Conservation (phyloP, 30 jellyfish, hydroid and myxozoan species). For the Aurelia aurita region DNA sequence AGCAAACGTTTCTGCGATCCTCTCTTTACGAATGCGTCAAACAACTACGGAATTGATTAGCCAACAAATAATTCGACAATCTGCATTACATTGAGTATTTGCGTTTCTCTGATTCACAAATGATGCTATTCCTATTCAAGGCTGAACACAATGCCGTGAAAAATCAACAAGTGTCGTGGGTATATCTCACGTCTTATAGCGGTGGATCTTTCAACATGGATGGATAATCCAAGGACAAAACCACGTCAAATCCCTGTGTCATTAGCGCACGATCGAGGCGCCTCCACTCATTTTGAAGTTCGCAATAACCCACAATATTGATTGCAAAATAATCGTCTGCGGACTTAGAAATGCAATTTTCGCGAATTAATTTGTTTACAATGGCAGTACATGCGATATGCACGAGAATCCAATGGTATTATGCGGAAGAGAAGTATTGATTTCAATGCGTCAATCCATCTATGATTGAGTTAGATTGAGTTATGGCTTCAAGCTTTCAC, state of each 20-base stretch:
- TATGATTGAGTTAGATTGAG: no score
- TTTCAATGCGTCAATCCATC: no score
- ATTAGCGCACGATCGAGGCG: slow-evolving; percentile 81
- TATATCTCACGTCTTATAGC: slow-evolving; percentile 63
- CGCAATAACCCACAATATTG: slow-evolving; percentile 66
- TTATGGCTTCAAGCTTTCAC: no score
- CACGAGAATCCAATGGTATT: slow-evolving; percentile 30
- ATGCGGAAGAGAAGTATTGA: no score
- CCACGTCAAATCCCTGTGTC: slow-evolving; percentile 83
- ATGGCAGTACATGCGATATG: slow-evolving; percentile 20
- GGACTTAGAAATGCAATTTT: slow-evolving; percentile 26
- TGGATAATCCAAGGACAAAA: slow-evolving; percentile 78
- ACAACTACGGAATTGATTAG: no score
- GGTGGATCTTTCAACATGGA: slow-evolving; percentile 70
- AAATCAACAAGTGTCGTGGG: slow-evolving; percentile 56
- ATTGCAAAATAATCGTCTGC: slow-evolving; percentile 22
- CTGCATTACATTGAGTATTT: no score
- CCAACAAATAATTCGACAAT: no score
- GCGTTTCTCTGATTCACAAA: neutral
- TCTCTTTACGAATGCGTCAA: no score
- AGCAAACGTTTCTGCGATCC: no score
- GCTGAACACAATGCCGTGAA: slow-evolving; percentile 39
- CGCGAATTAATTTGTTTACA: slow-evolving; percentile 52
- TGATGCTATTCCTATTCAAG: slow-evolving; percentile 44
- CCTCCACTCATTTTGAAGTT: slow-evolving; percentile 69